Evolutionary conservation across 1,140 invertebrate genomes (phyloP).

Genomic region (Zaprionus taronus): DNA sequence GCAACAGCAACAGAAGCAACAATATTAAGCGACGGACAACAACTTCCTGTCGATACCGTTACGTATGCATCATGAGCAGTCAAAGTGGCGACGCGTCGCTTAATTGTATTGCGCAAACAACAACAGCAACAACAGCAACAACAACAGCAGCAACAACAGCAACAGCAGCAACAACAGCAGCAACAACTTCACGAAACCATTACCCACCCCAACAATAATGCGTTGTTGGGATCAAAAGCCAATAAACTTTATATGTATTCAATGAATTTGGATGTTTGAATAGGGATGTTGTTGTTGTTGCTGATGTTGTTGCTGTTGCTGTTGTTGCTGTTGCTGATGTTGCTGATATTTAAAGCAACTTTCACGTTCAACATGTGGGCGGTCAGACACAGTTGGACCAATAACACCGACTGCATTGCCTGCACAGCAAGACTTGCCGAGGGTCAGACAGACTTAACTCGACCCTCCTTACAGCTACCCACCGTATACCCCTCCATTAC

Average conservation of each 20-base stretch:
- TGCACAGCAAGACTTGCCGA: slow-evolving; percentile 5
- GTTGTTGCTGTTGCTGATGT: slow-evolving; percentile 20
- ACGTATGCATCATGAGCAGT: slow-evolving; percentile 69
- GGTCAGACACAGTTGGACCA: background rate
- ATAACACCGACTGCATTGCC: slow-evolving; percentile 3
- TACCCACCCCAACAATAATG: slow-evolving; percentile 83
- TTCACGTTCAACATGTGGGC: slow-evolving; percentile 49
- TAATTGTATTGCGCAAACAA: slow-evolving; percentile 56
- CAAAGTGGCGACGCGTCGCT: slow-evolving; percentile 27
- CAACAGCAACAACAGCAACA: slow-evolving; percentile 10
- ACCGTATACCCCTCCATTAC: background rate
- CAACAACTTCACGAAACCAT: slow-evolving; percentile 60
- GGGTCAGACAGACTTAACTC: slow-evolving; percentile 57
- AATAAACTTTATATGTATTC: slow-evolving; percentile 71
- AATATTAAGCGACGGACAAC: slow-evolving; percentile 14
- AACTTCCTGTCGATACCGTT: slow-evolving; percentile 78
- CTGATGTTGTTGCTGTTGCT: slow-evolving; percentile 6
- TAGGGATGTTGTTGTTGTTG: slow-evolving; percentile 27
- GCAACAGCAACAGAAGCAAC: slow-evolving; percentile 25
- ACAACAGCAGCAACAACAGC: slow-evolving; percentile 5
- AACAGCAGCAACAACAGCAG: slow-evolving; percentile 5
- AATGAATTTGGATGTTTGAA: slow-evolving; percentile 56
- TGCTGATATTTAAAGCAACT: slow-evolving; percentile 57
- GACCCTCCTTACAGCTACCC: background rate
- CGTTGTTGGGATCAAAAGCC: slow-evolving; percentile 82